A percentile compares a stretch with the other conserved stretches of the same genome.
Conservation (phyloP, 1,140 invertebrate genomes). For the Protaetia brevitarsis region DNA sequence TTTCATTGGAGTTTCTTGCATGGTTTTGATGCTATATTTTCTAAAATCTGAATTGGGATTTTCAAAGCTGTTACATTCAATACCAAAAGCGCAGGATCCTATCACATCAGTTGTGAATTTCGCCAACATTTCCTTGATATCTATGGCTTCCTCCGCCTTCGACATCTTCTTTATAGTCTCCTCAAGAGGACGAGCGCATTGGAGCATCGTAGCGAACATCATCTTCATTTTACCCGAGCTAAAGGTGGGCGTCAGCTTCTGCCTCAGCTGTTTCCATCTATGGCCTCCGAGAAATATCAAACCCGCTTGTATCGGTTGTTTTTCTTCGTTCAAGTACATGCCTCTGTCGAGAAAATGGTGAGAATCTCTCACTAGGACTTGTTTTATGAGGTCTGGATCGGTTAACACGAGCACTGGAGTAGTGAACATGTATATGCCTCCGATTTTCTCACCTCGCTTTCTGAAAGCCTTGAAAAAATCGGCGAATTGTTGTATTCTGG, state of each 20-base stretch:
- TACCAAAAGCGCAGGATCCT: conserved; percentile 49
- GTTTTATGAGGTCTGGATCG: neutral
- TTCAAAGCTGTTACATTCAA: conserved; percentile 46
- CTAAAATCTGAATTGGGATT: conserved; percentile 47
- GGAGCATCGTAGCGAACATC: conserved; percentile 42
- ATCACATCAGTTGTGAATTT: conserved; percentile 53
- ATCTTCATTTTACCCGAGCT: conserved; percentile 51
- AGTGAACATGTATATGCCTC: neutral
- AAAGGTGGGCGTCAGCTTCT: conserved; percentile 51
- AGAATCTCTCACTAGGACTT: conserved; percentile 51
- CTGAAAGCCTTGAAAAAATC: conserved; percentile 11
- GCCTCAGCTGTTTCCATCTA: conserved; percentile 50
- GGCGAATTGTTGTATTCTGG: neutral
- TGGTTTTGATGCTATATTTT: conserved; percentile 22
- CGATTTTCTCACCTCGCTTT: neutral
- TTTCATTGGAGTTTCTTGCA: neutral
- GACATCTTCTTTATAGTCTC: neutral
- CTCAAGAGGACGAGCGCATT: conserved; percentile 8
- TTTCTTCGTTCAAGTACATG: neutral
- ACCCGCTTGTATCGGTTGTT: neutral
- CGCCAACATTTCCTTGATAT: conserved; percentile 35
- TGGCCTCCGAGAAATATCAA: conserved; percentile 47
- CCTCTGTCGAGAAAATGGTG: conserved; percentile 41
- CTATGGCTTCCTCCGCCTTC: neutral
- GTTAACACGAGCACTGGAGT: neutral